A percentile compares a stretch with the other conserved stretches of the same genome.
Conservation (phyloP, 2,113 vertebrate species). For the Rhineura floridana region DNA sequence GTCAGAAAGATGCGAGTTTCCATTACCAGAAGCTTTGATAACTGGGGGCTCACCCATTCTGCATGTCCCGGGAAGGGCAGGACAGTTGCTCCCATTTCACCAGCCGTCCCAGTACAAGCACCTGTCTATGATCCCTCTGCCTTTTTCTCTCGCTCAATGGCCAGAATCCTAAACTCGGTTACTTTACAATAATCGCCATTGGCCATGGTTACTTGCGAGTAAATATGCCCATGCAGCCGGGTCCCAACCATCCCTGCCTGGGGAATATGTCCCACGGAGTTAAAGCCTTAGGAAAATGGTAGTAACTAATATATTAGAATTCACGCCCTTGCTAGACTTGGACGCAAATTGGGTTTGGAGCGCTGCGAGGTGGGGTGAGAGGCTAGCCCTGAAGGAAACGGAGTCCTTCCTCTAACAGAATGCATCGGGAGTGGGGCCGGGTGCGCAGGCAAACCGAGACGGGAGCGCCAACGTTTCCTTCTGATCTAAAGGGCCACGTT, state of each 20-base stretch:
- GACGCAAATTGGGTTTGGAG: neutral
- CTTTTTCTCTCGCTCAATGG: too few relatives aligned
- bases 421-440: neutral
- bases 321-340: neutral
- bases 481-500: neutral
- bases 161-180: neutral
- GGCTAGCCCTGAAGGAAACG: too few relatives aligned
- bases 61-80: neutral
- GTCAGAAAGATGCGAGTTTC: fast-evolving
- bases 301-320: neutral
- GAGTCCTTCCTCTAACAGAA: neutral
- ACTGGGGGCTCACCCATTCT: neutral
- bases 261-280: neutral
- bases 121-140: neutral
- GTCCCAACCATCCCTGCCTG: neutral
- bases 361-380: neutral
- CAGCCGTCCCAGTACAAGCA: neutral
- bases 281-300: neutral
- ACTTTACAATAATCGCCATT: neutral
- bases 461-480: neutral
- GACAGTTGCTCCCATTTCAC: too few relatives aligned
- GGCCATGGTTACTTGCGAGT: neutral
- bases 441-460: neutral
- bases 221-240: neutral
- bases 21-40: fast-evolving